Conservation (phyloP, 2,113 vertebrate genomes). For the Sceloporus undulatus region DNA sequence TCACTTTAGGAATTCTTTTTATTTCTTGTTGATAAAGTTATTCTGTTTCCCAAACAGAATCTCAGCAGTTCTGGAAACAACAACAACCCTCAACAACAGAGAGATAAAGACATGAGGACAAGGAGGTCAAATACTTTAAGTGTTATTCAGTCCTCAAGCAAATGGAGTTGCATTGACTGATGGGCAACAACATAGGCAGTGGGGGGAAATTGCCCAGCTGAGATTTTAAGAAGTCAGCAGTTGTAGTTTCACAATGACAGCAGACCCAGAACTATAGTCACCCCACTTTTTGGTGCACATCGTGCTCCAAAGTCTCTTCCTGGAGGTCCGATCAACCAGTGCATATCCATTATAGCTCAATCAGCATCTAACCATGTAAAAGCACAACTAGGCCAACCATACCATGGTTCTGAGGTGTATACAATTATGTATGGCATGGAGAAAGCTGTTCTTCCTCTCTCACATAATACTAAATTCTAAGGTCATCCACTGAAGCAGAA, state of each 20-base stretch:
- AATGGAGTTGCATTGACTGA: not conserved
- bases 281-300: not conserved
- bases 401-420: no score
- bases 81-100: constrained; percentile 11
- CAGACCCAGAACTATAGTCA: not conserved
- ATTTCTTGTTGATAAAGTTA: constrained; percentile 25
- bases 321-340: not conserved
- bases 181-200: not conserved
- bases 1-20: constrained; percentile 40
- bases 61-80: constrained; percentile 16
- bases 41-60: constrained; percentile 30
- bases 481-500: no score
- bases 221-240: not conserved
- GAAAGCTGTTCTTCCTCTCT: no score
- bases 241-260: not conserved
- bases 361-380: not conserved
- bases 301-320: not conserved
- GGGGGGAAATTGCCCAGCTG: not conserved
- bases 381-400: not conserved
- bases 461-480: no score
- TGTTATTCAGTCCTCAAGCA: constrained; percentile 1
- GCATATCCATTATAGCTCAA: not conserved
- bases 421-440: no score
- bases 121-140: constrained; percentile 35
- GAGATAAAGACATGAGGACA: constrained; percentile 11